A percentile compares a stretch with the other conserved stretches of the same genome.
Conservation (phyloP, 2,113 vertebrate genomes). For the Gallinago paraguaiae region DNA sequence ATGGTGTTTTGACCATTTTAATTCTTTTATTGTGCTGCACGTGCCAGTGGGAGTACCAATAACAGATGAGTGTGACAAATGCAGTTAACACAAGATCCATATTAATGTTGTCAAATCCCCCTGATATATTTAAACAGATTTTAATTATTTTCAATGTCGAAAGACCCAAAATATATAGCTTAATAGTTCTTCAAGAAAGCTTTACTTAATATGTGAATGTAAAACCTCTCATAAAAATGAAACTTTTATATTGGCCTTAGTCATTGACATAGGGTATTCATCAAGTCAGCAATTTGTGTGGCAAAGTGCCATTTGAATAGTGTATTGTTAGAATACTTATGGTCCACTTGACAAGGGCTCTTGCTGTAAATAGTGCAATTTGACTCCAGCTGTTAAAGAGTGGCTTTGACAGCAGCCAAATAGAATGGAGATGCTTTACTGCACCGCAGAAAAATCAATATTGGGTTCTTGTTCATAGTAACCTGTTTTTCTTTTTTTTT, state of each 20-base stretch:
- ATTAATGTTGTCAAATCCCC: conserved; percentile 81
- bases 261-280: conserved; percentile 76
- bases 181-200: conserved; percentile 72
- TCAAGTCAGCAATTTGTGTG: conserved; percentile 84
- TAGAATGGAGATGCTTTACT: conserved; percentile 88
- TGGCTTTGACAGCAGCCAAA: conserved; percentile 95
- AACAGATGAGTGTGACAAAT: conserved; percentile 80
- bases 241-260: conserved; percentile 77
- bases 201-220: conserved; percentile 73
- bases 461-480: conserved; percentile 88
- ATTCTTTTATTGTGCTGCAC: conserved; percentile 73
- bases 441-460: conserved; percentile 95
- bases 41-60: conserved; percentile 73
- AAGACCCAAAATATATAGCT: conserved; percentile 64
- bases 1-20: conserved; percentile 70
- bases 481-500: conserved; percentile 85
- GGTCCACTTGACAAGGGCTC: conserved; percentile 88
- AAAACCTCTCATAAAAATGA: conserved; percentile 78
- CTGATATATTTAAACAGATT: conserved; percentile 79
- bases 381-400: conserved; percentile 99
- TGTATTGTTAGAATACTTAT: conserved; percentile 84
- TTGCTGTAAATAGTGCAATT: conserved; percentile 98
- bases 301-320: conserved; percentile 86
- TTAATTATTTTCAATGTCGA: conserved; percentile 76
- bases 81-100: conserved; percentile 79